These are phyloP conservation scores for Pegoplata infirma DNA, from an alignment of 2,888 invertebrate species.

Conservation along the genomic window DNA sequence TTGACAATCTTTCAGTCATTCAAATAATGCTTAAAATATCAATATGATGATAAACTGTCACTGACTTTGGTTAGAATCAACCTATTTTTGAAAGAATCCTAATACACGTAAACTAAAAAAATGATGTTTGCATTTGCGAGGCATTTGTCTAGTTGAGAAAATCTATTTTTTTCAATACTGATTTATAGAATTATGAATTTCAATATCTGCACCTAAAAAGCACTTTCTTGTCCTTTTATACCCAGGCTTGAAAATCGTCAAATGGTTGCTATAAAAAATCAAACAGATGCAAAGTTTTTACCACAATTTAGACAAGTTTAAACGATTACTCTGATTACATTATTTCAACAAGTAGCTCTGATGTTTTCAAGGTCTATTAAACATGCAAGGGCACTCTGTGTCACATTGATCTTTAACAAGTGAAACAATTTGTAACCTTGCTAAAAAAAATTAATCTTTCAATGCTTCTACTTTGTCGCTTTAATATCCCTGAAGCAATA, in stretches of 20 bases:
- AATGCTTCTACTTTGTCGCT: too few species aligned
- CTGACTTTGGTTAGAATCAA: slow-evolving; percentile 72
- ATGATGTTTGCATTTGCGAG: slow-evolving; percentile 77
- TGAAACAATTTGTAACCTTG: too few species aligned
- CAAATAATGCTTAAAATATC: background rate
- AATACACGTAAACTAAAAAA: slow-evolving; percentile 50
- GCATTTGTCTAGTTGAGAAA: slow-evolving; percentile 75
- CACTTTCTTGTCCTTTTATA: slow-evolving; percentile 53
- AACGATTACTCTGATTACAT: too few species aligned
- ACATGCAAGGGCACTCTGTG: background rate
- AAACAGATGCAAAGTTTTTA: too few species aligned
- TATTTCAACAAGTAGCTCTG: too few species aligned
- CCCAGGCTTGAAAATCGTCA: slow-evolving; percentile 66
- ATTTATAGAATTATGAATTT: background rate
- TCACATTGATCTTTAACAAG: background rate
- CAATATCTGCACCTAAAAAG: slow-evolving; percentile 54
- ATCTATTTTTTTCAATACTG: background rate
- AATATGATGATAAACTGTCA: slow-evolving; percentile 71
- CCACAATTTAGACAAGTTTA: too few species aligned
- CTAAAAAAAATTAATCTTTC: background rate
- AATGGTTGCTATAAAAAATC: slow-evolving; percentile 68
- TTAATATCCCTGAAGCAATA: too few species aligned
- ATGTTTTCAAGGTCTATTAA: too few species aligned
- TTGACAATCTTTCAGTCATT: background rate
- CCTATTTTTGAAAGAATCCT: slow-evolving; percentile 72